These are phyloP conservation scores for Cherax destructor DNA, from an alignment of 1,140 invertebrate genomes.

Conservation along the genomic window DNA sequence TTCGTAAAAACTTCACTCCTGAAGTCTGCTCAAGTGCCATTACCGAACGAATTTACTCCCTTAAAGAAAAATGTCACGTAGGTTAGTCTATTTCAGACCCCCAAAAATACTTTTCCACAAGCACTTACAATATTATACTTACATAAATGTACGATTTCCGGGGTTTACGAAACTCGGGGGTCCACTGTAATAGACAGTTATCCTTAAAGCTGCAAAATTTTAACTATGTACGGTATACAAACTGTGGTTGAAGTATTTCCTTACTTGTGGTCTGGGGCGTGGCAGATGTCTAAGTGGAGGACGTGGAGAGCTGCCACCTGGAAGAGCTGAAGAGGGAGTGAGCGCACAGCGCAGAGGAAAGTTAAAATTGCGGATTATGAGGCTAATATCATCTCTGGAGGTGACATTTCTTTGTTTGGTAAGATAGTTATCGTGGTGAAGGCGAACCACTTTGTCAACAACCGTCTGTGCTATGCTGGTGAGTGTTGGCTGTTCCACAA, in stretches of 20 bases:
- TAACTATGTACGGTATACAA: too few species aligned
- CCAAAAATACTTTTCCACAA: too few species aligned
- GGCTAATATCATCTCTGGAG: constrained; percentile 86
- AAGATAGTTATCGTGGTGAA: constrained; percentile 89
- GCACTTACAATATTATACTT: too few species aligned
- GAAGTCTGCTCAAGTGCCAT: too few species aligned
- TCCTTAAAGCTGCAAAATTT: too few species aligned
- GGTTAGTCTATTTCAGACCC: too few species aligned
- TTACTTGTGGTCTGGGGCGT: not conserved
- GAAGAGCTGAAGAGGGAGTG: not conserved
- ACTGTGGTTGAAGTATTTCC: not conserved
- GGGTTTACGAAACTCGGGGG: too few species aligned
- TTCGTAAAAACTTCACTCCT: too few species aligned
- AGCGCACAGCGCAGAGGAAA: constrained; percentile 75
- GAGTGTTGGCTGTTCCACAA: constrained; percentile 86
- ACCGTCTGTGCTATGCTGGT: constrained; percentile 90
- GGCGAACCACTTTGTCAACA: constrained; percentile 88
- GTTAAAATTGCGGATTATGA: constrained; percentile 91
- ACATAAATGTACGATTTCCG: too few species aligned
- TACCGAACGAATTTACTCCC: too few species aligned
- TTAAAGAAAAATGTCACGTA: too few species aligned
- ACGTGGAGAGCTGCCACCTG: not conserved
- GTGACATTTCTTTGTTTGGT: constrained; percentile 73
- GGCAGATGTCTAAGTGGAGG: not conserved
- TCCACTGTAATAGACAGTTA: too few species aligned